phyloP scores from a whole-genome alignment of 1,140 invertebrate genomes.

The Cryptotermes secundus region DNA sequence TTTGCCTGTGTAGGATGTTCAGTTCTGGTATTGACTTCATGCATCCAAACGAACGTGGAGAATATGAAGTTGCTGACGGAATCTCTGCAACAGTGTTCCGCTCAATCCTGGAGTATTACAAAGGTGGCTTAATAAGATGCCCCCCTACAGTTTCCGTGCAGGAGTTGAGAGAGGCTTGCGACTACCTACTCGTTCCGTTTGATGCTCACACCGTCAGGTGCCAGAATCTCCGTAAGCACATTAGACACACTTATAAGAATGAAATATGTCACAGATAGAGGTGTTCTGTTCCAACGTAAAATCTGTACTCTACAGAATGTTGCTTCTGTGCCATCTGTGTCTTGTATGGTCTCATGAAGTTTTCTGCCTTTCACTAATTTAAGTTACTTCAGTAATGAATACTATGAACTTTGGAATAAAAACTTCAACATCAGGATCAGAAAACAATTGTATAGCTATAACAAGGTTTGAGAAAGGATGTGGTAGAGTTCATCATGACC shows the following conservation, averaged over 20 bases:
- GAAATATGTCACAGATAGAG: not conserved
- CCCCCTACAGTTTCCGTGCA: conserved; percentile 80
- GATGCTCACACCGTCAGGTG: conserved; percentile 95
- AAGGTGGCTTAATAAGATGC: conserved; percentile 83
- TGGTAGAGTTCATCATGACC: too few relatives aligned
- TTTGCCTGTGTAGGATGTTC: conserved; percentile 77
- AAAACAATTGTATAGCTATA: too few relatives aligned
- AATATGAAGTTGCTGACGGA: conserved; percentile 98
- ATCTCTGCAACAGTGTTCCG: conserved; percentile 94
- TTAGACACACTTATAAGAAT: not conserved
- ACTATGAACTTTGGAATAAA: too few relatives aligned
- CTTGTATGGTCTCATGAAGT: too few relatives aligned
- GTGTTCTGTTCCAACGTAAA: not conserved
- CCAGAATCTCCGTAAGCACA: conserved; percentile 82
- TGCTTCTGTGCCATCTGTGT: too few relatives aligned
- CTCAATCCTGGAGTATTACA: conserved; percentile 95
- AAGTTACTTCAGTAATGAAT: too few relatives aligned
- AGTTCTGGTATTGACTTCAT: conserved; percentile 91
- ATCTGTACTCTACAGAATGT: too few relatives aligned
- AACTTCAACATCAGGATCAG: too few relatives aligned
- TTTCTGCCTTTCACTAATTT: too few relatives aligned
- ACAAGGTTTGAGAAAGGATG: too few relatives aligned
- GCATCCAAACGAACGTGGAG: conserved; percentile 91
- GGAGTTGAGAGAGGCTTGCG: conserved; percentile 96
- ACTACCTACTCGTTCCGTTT: conserved; percentile 97